Evolutionary conservation across 2,888 invertebrate genomes (phyloP).

Genomic region (Lasioglossum marginatum): DNA sequence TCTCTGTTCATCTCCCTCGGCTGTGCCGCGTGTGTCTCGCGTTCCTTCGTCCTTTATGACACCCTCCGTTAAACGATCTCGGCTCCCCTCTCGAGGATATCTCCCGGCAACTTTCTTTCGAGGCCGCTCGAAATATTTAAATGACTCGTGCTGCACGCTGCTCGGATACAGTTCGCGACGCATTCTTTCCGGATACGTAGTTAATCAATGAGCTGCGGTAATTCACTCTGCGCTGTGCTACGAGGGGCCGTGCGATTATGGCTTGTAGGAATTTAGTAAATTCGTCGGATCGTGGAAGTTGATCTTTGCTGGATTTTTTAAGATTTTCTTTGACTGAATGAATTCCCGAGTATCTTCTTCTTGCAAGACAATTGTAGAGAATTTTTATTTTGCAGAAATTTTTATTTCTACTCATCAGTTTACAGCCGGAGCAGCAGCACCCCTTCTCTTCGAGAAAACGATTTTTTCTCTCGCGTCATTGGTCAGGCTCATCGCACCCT

Average conservation of each 20-base stretch:
- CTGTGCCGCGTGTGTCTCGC: neutral
- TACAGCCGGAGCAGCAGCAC: neutral
- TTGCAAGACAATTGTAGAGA: too few species aligned
- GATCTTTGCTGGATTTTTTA: neutral
- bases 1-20: conserved; percentile 43
- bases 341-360: too few species aligned
- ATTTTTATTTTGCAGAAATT: neutral
- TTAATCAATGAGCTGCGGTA: conserved; percentile 6
- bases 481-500: conserved; percentile 53
- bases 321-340: neutral
- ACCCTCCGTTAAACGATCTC: conserved; percentile 51
- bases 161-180: neutral
- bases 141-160: neutral
- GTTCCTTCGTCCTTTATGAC: conserved; percentile 56
- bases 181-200: neutral
- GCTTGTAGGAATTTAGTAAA: neutral
- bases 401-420: neutral
- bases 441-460: conserved; percentile 48
- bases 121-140: conserved; percentile 27
- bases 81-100: conserved; percentile 37
- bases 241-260: neutral
- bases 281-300: neutral
- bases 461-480: conserved; percentile 74
- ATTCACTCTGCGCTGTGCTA: neutral
- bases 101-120: conserved; percentile 14